Evolutionary conservation across 2,888 invertebrate species (phyloP), one percentile per base, ranked within the genome.

Genomic region (Eupithecia abbreviata): DNA sequence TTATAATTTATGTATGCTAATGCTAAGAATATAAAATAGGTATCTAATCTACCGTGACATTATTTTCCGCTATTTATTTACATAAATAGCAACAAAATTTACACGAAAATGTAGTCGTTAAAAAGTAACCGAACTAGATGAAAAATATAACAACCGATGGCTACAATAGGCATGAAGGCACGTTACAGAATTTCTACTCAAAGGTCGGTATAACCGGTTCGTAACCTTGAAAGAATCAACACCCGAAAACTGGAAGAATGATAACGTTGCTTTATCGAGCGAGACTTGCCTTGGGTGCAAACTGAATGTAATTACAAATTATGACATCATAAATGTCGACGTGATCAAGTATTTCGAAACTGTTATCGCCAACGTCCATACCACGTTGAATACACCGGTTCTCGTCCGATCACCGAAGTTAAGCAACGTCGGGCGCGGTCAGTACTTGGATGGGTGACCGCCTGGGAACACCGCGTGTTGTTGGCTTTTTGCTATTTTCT

Each of bases 371-470:
- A 85, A 85, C 85, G 90, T 88, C 89, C 90, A 91, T 89, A 90
- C 90, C 85, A 91, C 86, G 89, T 90, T 91, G 90, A 91, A 90
- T 82, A 90, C 89, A 90, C 90, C 89, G 90, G 90, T 91, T 91
- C 90, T 92, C 91, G 91, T 92, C 92, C 91, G 91, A 93, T 91
- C 91, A 92, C 92, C 90, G 91, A 90, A 92, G 91, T 91, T 91
- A 92, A 91, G 90, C 92, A 90, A 90, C 90, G 88, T 92, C 90
- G 91, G 91, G 91, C 91, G 90, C 85, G 89, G 89, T 92, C 90
- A 92, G 92, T 92, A 92, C 92, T 92, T 93, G 91, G 91, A 92
- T 92, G 91, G 92, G 92, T 92, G 92, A 92, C 92, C 91, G 90
- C 91, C 90, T 91, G 91, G 91, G 90, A 91, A 91, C 90, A 91